A percentile compares a stretch with the other conserved stretches of the same genome.
Evolutionary conservation across 2,888 invertebrate genomes (phyloP).

Genomic region (Cyaniris semiargus): DNA sequence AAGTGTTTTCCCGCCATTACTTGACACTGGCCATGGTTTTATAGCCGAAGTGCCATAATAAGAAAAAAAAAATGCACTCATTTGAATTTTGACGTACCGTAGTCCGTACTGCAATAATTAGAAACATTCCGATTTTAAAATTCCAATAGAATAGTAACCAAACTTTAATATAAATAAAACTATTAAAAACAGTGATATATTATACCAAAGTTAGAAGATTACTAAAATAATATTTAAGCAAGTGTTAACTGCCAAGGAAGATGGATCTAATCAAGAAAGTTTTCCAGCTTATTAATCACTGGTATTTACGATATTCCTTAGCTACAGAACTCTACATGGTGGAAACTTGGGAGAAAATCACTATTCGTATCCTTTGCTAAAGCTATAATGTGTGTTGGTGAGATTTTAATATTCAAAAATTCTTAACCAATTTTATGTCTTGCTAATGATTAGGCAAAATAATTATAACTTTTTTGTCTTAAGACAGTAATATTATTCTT

Average conservation of each 20-base stretch:
- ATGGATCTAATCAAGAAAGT: slow-evolving; percentile 59
- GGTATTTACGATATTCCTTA: slow-evolving; percentile 82
- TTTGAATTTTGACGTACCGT: too few relatives aligned
- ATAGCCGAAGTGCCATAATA: too few relatives aligned
- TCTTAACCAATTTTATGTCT: neutral
- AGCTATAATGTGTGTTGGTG: neutral
- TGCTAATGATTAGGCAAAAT: neutral
- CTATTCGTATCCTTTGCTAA: slow-evolving; percentile 83
- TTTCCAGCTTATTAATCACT: slow-evolving; percentile 72
- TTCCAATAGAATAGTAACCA: neutral
- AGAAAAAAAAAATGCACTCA: too few relatives aligned
- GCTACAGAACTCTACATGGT: slow-evolving; percentile 84
- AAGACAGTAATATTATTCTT: neutral
- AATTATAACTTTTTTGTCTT: neutral
- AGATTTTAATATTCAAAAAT: neutral
- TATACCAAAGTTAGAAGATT: neutral
- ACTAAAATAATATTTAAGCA: neutral
- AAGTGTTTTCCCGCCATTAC: too few relatives aligned
- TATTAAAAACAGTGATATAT: neutral
- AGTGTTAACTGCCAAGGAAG: neutral
- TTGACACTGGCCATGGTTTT: too few relatives aligned
- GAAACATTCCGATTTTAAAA: neutral
- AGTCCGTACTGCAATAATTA: too few relatives aligned
- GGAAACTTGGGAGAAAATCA: slow-evolving; percentile 82
- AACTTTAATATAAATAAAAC: neutral